These are phyloP conservation scores for Phanerotoma sp. DNA, from an alignment of 2,888 invertebrate species.

Conservation along the genomic window DNA sequence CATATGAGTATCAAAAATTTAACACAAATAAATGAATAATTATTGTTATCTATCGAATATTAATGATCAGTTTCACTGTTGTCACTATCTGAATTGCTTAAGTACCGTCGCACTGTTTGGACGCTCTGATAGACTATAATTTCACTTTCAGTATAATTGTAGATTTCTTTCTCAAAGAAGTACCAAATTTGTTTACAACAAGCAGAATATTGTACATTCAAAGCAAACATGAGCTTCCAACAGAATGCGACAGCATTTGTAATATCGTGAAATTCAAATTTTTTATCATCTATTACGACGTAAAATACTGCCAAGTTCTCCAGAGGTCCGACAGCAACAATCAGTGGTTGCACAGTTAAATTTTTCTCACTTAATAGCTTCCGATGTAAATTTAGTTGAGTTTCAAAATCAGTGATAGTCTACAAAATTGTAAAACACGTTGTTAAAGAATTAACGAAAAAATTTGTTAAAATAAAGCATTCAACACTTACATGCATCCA, in stretches of 20 bases:
- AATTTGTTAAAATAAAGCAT: neutral
- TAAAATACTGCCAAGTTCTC: neutral
- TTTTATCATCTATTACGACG: conserved; percentile 13
- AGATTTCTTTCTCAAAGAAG: conserved; percentile 9
- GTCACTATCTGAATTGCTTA: neutral
- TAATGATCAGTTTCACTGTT: neutral
- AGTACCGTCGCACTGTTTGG: neutral
- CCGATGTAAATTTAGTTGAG: neutral
- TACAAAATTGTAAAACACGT: neutral
- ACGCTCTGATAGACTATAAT: neutral
- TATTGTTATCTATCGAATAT: neutral
- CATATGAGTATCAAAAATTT: no score
- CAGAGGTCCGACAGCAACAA: conserved; percentile 12
- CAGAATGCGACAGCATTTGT: conserved; percentile 15
- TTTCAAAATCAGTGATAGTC: neutral
- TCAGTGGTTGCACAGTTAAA: conserved; percentile 7
- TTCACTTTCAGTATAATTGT: neutral
- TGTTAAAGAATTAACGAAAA: neutral
- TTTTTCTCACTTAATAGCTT: neutral
- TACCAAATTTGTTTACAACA: conserved; percentile 12
- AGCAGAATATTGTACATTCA: conserved; percentile 7
- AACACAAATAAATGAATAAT: neutral
- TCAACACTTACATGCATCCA: neutral
- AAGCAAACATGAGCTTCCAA: conserved; percentile 12
- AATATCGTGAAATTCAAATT: conserved; percentile 7